phyloP scores from a whole-genome alignment of 1,140 invertebrate genomes.

The Idris sp. region DNA sequence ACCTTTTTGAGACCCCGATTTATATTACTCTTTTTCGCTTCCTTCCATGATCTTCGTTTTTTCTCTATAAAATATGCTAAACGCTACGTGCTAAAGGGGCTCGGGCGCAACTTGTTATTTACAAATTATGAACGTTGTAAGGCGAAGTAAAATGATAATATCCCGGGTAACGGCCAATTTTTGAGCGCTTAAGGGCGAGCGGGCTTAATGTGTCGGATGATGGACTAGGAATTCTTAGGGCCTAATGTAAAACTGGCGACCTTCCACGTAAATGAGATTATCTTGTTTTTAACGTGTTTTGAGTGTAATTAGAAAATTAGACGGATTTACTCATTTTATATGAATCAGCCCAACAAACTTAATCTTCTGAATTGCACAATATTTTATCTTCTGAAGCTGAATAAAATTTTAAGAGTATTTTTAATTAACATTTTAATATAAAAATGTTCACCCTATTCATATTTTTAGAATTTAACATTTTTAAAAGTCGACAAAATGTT shows the following conservation, averaged over 20 bases:
- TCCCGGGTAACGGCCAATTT: conserved; percentile 49
- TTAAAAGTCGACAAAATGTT: too few relatives aligned
- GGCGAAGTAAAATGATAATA: conserved; percentile 55
- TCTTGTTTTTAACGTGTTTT: conserved; percentile 1
- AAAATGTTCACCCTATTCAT: too few relatives aligned
- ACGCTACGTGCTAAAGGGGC: conserved; percentile 55
- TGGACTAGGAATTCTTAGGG: conserved; percentile 61
- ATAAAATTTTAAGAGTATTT: too few relatives aligned
- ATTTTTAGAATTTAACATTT: too few relatives aligned
- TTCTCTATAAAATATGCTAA: conserved; percentile 63
- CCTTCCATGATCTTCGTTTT: conserved; percentile 50
- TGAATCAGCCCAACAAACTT: too few relatives aligned
- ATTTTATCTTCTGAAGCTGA: too few relatives aligned
- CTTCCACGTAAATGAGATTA: conserved; percentile 52
- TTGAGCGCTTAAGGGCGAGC: conserved; percentile 48
- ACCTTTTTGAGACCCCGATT: background rate
- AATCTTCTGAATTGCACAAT: too few relatives aligned
- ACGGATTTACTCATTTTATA: too few relatives aligned
- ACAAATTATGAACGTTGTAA: conserved; percentile 62
- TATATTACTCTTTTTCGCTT: conserved; percentile 23
- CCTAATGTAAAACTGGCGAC: conserved; percentile 48
- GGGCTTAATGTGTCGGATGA: conserved; percentile 52
- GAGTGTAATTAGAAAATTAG: conserved; percentile 23
- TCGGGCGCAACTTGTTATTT: conserved; percentile 54
- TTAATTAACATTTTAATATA: too few relatives aligned